Base-by-base conservation (phyloP, 2,888 invertebrate genomes). In the Tenthredo mesomela region DNA sequence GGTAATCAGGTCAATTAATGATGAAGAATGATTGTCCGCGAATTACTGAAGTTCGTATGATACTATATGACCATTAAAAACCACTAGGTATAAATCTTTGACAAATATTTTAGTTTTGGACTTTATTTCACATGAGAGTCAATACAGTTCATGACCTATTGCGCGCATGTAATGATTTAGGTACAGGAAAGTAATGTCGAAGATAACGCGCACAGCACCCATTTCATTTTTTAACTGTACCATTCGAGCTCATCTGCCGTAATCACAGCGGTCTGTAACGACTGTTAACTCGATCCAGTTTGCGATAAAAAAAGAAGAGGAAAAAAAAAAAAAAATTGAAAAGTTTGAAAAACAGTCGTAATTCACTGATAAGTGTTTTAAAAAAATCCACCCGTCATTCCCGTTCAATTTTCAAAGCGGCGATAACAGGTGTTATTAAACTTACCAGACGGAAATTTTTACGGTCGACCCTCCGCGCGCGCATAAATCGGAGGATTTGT, bases 371-470 rank as follows among this genome's bases (percentile, higher is more conserved):
- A 73, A 43, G 29, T 25, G 9, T 43, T n/a, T 43, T 25, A 3
- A 40, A 40, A 50, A 47, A 50, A 77, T n/a, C n/a, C 33, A 77
- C 77, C 50, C 50, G 50, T 50, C 77, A 77, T 50, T 54, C 25
- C 50, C 54, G 77, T 54, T 25, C 29, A n/a, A 54, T 50, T 50
- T 77, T 54, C 50, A 33, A 77, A 50, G 29, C 50, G 29, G 77
- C 50, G 18, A 54, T 77, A 77, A 77, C 77, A 50, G 77, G 50
- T 54, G 77, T 77, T 77, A 77, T 77, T 77, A 47, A 77, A 54
- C 54, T 77, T 54, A 77, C 77, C 25, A 50, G 54, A 77, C 29
- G 77, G 33, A 43, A 73, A 54, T 77, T 77, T 77, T 54, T 29
- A 77, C 50, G 54, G 77, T 77, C 43, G n/a, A 10, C 54, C 50